These are phyloP conservation scores for Trogon melanurus DNA, from an alignment of 2,113 vertebrate species.

Conservation along the genomic window DNA sequence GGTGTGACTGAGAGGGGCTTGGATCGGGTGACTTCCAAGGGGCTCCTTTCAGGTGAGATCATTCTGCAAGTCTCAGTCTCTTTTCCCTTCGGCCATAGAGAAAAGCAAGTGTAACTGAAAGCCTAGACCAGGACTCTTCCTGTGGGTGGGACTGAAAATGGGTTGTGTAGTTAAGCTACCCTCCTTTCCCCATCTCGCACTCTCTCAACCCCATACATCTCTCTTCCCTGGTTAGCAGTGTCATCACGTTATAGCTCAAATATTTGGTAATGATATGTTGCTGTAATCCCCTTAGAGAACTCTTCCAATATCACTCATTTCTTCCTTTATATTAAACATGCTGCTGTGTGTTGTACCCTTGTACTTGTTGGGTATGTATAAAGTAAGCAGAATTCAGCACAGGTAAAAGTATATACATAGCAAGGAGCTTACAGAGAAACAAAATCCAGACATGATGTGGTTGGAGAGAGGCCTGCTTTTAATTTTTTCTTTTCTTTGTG, in stretches of 20 bases:
- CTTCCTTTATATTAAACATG: background rate
- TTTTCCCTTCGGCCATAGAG: background rate
- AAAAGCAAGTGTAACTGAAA: background rate
- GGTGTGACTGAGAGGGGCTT: background rate
- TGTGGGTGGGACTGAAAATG: background rate
- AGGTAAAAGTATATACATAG: fast-evolving
- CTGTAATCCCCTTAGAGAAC: background rate
- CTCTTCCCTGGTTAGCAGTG: background rate
- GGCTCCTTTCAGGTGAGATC: background rate
- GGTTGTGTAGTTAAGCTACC: background rate
- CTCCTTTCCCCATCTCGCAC: background rate
- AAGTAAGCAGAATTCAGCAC: background rate
- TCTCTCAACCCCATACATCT: background rate
- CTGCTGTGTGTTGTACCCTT: background rate
- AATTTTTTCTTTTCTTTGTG: background rate
- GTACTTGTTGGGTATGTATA: background rate
- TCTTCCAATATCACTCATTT: background rate
- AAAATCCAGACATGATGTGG: background rate
- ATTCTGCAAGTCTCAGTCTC: background rate
- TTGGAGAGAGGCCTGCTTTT: background rate
- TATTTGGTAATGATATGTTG: background rate
- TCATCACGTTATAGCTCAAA: background rate
- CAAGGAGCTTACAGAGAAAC: background rate
- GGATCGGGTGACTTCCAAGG: background rate
- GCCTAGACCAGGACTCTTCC: background rate